Percentiles rank a stretch among this genome's conserved stretches.
Conservation (phyloP, 2,888 invertebrate genomes). For the Caenorhabditis japonica region DNA sequence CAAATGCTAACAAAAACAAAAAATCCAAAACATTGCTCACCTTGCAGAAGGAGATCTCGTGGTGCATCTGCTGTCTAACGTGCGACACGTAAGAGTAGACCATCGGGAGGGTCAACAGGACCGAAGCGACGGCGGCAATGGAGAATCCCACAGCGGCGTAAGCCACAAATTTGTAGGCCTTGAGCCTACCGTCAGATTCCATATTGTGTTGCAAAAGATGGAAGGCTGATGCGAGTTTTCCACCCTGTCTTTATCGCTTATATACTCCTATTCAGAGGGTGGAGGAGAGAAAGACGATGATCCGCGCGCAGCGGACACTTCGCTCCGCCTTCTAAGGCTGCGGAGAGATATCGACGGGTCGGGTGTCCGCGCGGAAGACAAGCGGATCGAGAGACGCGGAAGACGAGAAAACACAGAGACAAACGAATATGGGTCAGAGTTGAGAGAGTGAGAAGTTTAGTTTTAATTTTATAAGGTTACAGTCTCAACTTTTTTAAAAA, state of each 20-base stretch:
- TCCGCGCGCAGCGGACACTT: conserved; percentile 30
- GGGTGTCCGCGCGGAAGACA: conserved; percentile 11
- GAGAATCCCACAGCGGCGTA: conserved; percentile 77
- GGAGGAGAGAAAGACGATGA: conserved; percentile 1
- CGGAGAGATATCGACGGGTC: conserved; percentile 37
- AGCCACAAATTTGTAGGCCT: conserved; percentile 77
- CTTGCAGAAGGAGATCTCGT: conserved; percentile 77
- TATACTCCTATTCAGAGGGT: conserved; percentile 1
- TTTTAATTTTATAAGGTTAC: conserved; percentile 48
- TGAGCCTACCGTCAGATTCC: conserved; percentile 76
- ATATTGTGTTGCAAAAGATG: conserved; percentile 54
- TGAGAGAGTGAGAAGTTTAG: conserved; percentile 31
- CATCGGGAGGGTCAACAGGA: conserved; percentile 77
- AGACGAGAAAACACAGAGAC: conserved; percentile 13
- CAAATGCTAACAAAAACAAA: not conserved
- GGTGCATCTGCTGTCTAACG: conserved; percentile 76
- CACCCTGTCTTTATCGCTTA: conserved; percentile 11
- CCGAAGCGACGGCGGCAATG: conserved; percentile 77
- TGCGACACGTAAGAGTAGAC: conserved; percentile 76
- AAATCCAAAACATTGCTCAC: conserved; percentile 45
- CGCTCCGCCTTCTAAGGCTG: conserved; percentile 37
- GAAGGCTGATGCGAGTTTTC: conserved; percentile 44
- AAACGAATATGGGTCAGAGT: conserved; percentile 47
- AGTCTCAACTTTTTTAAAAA: too few relatives aligned
- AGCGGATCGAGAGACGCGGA: conserved; percentile 32